phyloP scores from a whole-genome alignment of 2,888 invertebrate genomes.

The Pristionchus entomophagus region DNA sequence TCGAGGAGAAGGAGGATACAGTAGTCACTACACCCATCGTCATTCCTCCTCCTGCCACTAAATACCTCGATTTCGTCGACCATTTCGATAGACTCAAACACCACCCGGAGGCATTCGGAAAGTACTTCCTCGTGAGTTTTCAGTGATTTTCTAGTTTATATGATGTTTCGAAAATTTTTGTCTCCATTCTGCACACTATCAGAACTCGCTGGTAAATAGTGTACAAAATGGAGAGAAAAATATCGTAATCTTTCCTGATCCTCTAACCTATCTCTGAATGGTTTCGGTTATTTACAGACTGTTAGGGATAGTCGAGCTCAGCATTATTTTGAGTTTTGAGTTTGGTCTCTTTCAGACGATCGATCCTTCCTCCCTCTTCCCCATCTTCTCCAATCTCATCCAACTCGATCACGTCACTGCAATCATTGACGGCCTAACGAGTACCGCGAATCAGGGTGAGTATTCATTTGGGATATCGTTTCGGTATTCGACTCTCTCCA shows the following conservation, averaged over 20 bases:
- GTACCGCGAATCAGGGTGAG: neutral
- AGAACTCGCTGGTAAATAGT: neutral
- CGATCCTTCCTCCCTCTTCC: neutral
- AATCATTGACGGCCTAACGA: neutral
- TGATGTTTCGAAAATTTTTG: neutral
- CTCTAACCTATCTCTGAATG: neutral
- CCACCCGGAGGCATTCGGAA: constrained; percentile 27
- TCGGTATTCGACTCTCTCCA: no score
- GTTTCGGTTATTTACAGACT: neutral
- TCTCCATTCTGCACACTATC: no score
- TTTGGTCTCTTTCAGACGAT: constrained; percentile 1
- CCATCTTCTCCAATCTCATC: neutral
- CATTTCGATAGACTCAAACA: constrained; percentile 43
- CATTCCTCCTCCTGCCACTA: neutral
- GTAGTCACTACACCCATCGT: neutral
- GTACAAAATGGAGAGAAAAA: no score
- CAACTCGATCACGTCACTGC: neutral
- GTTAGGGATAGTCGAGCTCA: no score
- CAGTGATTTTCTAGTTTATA: neutral
- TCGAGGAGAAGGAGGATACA: neutral
- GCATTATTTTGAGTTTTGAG: neutral
- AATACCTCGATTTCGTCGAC: constrained; percentile 36
- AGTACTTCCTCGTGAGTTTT: constrained; percentile 52
- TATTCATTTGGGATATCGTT: neutral
- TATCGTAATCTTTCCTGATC: neutral